These are phyloP conservation scores for Subacronicta megacephala DNA, from an alignment of 2,888 invertebrate species.

Conservation along the genomic window DNA sequence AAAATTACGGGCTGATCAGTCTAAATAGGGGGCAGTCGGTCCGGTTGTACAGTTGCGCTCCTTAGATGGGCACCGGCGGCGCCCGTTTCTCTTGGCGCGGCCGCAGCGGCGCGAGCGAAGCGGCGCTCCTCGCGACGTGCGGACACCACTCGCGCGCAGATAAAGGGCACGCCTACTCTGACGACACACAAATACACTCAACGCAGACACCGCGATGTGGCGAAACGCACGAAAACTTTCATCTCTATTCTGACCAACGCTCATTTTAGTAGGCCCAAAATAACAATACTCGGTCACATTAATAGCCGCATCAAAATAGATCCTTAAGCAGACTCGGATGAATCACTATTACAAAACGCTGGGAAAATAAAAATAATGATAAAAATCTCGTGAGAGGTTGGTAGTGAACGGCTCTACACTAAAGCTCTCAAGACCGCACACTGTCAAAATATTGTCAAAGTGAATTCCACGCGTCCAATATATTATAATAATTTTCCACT, in stretches of 20 bases:
- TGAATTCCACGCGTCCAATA: constrained; percentile 88
- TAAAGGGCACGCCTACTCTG: constrained; percentile 55
- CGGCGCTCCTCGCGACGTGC: constrained; percentile 38
- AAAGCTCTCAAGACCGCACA: constrained; percentile 78
- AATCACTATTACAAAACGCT: constrained; percentile 65
- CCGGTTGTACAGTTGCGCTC: constrained; percentile 87
- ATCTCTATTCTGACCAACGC: constrained; percentile 48
- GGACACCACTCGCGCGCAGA: constrained; percentile 45
- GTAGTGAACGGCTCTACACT: constrained; percentile 74
- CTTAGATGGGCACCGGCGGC: constrained; percentile 82
- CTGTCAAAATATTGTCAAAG: constrained; percentile 90
- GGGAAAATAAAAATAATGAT: constrained; percentile 75
- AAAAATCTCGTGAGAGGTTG: constrained; percentile 65
- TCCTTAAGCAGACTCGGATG: constrained; percentile 70
- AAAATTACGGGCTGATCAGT: constrained; percentile 78
- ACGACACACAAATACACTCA: constrained; percentile 46
- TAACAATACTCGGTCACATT: constrained; percentile 57
- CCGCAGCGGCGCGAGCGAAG: constrained; percentile 40
- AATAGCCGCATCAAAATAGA: constrained; percentile 72
- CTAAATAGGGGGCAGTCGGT: constrained; percentile 79
- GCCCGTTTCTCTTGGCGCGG: constrained; percentile 75
- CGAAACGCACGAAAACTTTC: constrained; percentile 51
- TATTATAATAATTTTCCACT: constrained; percentile 88
- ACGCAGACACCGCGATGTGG: constrained; percentile 34
- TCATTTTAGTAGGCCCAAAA: constrained; percentile 48